Percentiles rank a stretch among this genome's conserved stretches.
Evolutionary conservation across 2,113 vertebrate genomes (phyloP).

Genomic region (Oenanthe oenanthe): DNA sequence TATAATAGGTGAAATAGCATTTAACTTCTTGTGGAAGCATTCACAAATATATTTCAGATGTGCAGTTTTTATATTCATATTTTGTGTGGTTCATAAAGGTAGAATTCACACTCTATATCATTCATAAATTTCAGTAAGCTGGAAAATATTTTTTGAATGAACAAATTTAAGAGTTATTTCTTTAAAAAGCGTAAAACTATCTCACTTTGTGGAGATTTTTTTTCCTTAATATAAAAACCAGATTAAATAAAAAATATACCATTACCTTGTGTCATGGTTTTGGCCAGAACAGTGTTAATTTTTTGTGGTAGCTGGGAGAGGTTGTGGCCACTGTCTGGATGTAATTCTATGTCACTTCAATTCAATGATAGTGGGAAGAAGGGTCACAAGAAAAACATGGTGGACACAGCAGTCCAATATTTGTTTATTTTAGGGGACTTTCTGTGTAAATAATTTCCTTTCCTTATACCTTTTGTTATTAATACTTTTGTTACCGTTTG

Average conservation of each 20-base stretch:
- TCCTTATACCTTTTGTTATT: not conserved
- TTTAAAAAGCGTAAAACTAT: not conserved
- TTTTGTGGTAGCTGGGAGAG: not conserved
- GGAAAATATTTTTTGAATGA: not conserved
- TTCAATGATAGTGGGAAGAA: not conserved
- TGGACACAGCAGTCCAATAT: not conserved
- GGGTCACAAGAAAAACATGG: rapidly evolving
- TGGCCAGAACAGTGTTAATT: not conserved
- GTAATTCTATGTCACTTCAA: not conserved
- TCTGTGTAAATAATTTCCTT: not conserved
- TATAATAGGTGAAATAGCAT: not conserved
- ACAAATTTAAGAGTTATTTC: not conserved
- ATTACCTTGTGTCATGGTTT: not conserved
- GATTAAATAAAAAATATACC: not conserved
- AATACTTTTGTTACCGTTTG: not conserved
- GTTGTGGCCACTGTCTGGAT: not conserved
- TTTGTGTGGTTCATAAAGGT: not conserved
- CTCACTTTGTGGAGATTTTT: not conserved
- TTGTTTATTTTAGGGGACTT: not conserved
- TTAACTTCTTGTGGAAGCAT: not conserved
- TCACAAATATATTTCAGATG: not conserved
- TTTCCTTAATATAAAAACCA: not conserved
- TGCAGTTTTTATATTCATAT: not conserved
- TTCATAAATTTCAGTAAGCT: not conserved
- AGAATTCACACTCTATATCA: not conserved